Evolutionary conservation across 2,113 vertebrate genomes (phyloP), one percentile per base, ranked within the genome.

Genomic region (Dipodomys ordii): DNA sequence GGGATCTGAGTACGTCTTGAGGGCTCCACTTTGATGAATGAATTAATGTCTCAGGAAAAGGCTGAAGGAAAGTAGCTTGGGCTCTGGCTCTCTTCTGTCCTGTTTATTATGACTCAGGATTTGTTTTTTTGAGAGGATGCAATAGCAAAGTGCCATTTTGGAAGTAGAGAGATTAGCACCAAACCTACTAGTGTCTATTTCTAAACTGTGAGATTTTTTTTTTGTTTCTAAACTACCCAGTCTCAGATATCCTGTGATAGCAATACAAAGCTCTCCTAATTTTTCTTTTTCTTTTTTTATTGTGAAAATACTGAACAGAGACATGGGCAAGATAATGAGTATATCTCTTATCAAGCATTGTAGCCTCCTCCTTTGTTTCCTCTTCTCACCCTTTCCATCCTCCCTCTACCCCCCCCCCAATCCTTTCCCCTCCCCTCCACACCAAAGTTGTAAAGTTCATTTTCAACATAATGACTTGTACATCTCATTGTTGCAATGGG

Each of bases 1-100:
- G 32, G 35, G n/a, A 13, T 30, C 7, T 20, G 30, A 57, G 13
- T 4, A 23, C 27, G 10, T 53, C 22, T 10, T 6, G n/a, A 83
- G 4, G 11, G 10, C 3, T 30, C 39, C 20, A 57, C 2, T 2
- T 2, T 3, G 39, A 20, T 2, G n/a, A 77, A 53, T 19, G 30
- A n/a, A 28, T 30, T 1, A 77, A 20, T 25, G 39, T 57, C 32
- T 68, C 73, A 53, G 12, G 8, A 30, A 35, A 82, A 23, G 11
- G 23, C n/a, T 30, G 25, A 7, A n/a, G 15, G n/a, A 57, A 39
- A 15, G 7, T 28, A 72, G 22, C 19, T 13, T 23, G 39, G 68
- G n/a, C 2, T 23, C 15, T 64, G 22, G 62, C 62, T 23, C 20
- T n/a, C 15, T 23, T 53, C 12, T n/a, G 32, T 30, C 3, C 30